Percentiles rank a stretch among this genome's conserved stretches.
Conservation (phyloP, 1,140 invertebrate genomes). For the Zophobas morio region DNA sequence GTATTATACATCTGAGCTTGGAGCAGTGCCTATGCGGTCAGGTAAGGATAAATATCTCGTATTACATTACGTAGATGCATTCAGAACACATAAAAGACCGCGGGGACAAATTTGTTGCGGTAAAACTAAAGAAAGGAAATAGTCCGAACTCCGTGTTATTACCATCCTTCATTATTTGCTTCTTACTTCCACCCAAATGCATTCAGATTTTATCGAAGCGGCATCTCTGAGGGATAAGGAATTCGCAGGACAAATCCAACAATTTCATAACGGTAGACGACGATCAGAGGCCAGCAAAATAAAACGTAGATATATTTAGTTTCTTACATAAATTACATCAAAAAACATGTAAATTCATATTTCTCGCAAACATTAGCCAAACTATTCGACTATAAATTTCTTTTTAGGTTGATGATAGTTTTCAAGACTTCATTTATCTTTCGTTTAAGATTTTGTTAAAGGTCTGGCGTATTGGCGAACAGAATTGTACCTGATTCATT, state of each 20-base stretch:
- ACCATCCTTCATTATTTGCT: conserved; percentile 36
- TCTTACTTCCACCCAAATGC: conserved; percentile 32
- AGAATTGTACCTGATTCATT: conserved; percentile 4
- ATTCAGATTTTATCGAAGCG: conserved; percentile 27
- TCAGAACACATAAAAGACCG: conserved; percentile 56
- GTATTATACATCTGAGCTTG: conserved; percentile 51
- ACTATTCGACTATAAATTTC: conserved; percentile 24
- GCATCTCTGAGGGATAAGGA: conserved; percentile 8
- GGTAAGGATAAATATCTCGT: conserved; percentile 62
- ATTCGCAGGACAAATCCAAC: conserved; percentile 17
- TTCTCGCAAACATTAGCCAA: conserved; percentile 21
- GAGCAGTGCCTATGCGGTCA: conserved; percentile 61
- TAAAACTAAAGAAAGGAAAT: conserved; percentile 60
- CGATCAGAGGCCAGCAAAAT: neutral
- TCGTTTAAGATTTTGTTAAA: conserved; percentile 20
- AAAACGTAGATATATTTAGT: neutral
- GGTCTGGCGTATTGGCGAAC: neutral
- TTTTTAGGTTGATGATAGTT: neutral
- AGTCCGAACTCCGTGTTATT: conserved; percentile 42
- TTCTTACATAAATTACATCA: conserved; percentile 3
- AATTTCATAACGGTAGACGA: conserved; percentile 18
- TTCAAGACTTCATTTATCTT: conserved; percentile 22
- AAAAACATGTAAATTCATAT: conserved; percentile 24
- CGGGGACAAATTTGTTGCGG: conserved; percentile 62
- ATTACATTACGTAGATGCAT: conserved; percentile 60